Percentiles rank a stretch among this genome's conserved stretches.
Conservation (phyloP, 2,888 invertebrate species). For the Brachynemurus nebulosus region DNA sequence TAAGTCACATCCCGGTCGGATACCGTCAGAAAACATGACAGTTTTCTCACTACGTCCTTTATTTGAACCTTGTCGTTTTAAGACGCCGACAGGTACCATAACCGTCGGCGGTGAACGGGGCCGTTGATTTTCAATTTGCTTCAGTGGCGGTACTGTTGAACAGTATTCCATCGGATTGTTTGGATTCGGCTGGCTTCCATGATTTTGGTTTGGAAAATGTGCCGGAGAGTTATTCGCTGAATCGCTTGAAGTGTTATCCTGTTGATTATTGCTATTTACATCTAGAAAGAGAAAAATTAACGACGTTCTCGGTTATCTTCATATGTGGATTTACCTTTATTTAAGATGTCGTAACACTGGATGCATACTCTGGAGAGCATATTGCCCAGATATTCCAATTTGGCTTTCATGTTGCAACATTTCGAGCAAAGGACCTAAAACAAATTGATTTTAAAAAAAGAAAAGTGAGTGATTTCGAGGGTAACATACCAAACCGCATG, state of each 20-base stretch:
- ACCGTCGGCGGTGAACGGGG: constrained; percentile 48
- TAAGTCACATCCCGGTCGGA: constrained; percentile 74
- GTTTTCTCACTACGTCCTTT: constrained; percentile 47
- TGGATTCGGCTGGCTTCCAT: constrained; percentile 55
- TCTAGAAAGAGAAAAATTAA: too few relatives aligned
- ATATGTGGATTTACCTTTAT: constrained; percentile 28
- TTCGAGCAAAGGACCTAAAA: constrained; percentile 60
- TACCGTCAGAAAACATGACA: constrained; percentile 83
- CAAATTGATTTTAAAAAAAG: constrained; percentile 12
- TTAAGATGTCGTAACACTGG: constrained; percentile 48
- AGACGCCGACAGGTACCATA: constrained; percentile 74
- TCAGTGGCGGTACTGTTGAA: constrained; percentile 64
- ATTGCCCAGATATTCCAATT: constrained; percentile 55
- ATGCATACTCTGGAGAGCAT: constrained; percentile 68
- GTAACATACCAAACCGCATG: constrained; percentile 57
- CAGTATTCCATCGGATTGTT: constrained; percentile 82
- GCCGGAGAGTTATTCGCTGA: constrained; percentile 21
- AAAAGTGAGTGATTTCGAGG: background rate
- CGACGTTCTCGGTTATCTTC: background rate
- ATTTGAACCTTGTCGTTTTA: constrained; percentile 52
- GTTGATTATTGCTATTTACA: constrained; percentile 11
- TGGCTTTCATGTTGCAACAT: constrained; percentile 59
- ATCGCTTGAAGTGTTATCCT: constrained; percentile 24
- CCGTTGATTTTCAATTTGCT: constrained; percentile 46
- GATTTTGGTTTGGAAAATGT: constrained; percentile 21